Evolutionary conservation across 2,113 vertebrate genomes (phyloP).

Genomic region (Cyanoramphus novaezelandiae): DNA sequence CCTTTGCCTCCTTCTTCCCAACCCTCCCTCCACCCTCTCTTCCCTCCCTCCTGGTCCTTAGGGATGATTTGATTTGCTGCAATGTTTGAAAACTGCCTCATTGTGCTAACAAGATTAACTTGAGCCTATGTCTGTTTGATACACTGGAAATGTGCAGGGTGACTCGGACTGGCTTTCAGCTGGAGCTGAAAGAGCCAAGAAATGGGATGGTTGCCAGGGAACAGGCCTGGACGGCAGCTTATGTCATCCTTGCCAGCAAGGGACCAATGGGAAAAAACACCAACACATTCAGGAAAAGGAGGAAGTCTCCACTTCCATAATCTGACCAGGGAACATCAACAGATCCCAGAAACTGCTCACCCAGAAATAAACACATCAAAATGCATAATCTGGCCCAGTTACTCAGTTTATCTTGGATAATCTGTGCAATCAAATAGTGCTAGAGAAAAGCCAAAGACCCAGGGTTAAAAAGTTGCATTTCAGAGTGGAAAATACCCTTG

Average conservation of each 20-base stretch:
- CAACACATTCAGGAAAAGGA: constrained; percentile 28
- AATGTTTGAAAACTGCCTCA: constrained; percentile 88
- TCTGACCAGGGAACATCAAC: neutral
- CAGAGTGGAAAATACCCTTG: neutral
- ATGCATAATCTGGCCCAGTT: neutral
- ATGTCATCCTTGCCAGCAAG: constrained; percentile 62
- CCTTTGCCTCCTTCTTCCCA: constrained; percentile 13
- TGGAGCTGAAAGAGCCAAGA: constrained; percentile 72
- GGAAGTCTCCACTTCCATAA: neutral
- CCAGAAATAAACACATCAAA: neutral
- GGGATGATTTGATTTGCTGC: constrained; percentile 88
- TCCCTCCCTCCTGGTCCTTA: constrained; percentile 69
- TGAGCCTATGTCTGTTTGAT: constrained; percentile 83
- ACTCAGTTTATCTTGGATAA: neutral
- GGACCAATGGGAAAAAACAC: constrained; percentile 50
- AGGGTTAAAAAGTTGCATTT: neutral
- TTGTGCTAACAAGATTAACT: constrained; percentile 88
- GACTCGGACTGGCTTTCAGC: constrained; percentile 80
- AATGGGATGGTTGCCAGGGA: constrained; percentile 86
- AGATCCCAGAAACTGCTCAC: neutral
- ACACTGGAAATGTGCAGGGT: constrained; percentile 81
- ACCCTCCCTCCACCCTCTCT: constrained; percentile 8
- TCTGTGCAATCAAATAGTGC: neutral
- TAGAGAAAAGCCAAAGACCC: neutral
- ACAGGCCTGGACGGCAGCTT: constrained; percentile 69